These are phyloP conservation scores for Corythaixoides concolor DNA, from an alignment of 2,113 vertebrate species.

Conservation along the genomic window DNA sequence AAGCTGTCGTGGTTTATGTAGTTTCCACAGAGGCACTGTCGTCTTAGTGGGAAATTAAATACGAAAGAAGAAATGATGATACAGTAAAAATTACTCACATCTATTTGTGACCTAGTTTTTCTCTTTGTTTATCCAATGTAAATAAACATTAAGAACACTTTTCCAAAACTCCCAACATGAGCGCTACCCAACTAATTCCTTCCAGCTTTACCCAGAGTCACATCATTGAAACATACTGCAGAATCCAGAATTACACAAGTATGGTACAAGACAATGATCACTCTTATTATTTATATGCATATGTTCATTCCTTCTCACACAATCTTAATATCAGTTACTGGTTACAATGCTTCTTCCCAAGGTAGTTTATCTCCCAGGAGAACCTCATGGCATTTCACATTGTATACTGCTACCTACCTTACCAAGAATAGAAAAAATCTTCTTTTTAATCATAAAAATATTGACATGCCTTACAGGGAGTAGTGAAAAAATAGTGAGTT, in stretches of 20 bases:
- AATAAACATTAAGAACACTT: not conserved
- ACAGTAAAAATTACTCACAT: not conserved
- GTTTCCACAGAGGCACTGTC: not conserved
- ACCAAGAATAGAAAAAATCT: not conserved
- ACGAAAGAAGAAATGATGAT: not conserved
- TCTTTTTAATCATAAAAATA: not conserved
- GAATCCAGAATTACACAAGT: not conserved
- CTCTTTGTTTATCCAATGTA: not conserved
- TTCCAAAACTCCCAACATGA: not conserved
- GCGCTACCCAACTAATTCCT: not conserved
- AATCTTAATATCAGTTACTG: not conserved
- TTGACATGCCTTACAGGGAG: not conserved
- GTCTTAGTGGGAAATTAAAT: not conserved
- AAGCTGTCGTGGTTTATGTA: not conserved
- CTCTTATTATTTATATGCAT: not conserved
- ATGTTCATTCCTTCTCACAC: not conserved
- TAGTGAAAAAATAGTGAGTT: not conserved
- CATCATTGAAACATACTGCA: not conserved
- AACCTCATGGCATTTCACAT: not conserved
- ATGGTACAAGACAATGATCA: not conserved
- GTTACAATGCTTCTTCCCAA: not conserved
- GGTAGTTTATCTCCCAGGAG: not conserved
- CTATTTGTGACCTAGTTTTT: not conserved
- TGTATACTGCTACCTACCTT: not conserved
- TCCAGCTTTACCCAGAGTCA: not conserved